Conservation (phyloP, 2,888 invertebrate species). For the Mesoligia furuncula region DNA sequence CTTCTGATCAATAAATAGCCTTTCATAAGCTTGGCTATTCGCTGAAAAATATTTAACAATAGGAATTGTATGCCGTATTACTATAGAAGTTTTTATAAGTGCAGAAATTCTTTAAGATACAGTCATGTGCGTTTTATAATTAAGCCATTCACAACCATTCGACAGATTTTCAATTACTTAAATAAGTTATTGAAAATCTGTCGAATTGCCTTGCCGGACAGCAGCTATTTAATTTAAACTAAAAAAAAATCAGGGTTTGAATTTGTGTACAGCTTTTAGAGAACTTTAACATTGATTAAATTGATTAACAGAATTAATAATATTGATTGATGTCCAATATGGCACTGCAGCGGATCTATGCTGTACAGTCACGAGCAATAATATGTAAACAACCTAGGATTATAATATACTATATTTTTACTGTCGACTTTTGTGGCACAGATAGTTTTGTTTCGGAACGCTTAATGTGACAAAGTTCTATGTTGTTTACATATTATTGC, state of each 20-base stretch:
- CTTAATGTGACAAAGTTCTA: too few species aligned
- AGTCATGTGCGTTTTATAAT: neutral
- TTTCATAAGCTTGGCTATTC: neutral
- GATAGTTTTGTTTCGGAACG: too few species aligned
- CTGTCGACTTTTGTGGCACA: too few species aligned
- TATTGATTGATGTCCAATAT: neutral
- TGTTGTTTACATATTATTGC: too few species aligned
- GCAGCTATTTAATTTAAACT: too few species aligned
- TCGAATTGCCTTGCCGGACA: neutral
- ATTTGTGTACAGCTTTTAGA: neutral
- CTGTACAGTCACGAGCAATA: too few species aligned
- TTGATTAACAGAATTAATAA: neutral
- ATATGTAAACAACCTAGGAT: too few species aligned
- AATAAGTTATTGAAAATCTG: too few species aligned
- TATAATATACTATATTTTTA: too few species aligned
- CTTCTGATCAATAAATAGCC: neutral
- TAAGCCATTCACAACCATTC: neutral
- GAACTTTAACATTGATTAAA: too few species aligned
- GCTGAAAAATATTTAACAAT: slow-evolving; percentile 2
- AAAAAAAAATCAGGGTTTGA: neutral
- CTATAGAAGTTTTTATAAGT: neutral
- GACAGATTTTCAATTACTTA: neutral
- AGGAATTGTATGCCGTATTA: neutral
- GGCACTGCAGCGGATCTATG: neutral
- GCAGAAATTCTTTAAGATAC: neutral